Evolutionary conservation across 2,888 invertebrate species (phyloP), one percentile per base, ranked within the genome.

Genomic region (Hermaeophaga mercurialis): DNA sequence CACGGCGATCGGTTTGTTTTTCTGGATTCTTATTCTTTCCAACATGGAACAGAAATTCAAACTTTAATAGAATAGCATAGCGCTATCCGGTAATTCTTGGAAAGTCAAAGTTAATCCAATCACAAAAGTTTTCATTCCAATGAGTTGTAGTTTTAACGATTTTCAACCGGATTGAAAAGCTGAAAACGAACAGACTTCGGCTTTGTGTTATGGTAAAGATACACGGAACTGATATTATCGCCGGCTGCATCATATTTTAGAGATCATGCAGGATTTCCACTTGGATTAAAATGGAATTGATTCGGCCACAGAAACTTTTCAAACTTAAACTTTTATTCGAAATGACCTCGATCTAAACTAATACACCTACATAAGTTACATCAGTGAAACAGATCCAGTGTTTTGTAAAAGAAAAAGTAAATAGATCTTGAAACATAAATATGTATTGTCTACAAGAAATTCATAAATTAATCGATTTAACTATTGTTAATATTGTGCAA

Each of bases 81-180:
- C 53, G 49, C 43, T 46, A 34, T 26, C 58, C 58, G 53, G 55
- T 54, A 56, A 61, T 54, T 56, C 56, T 56, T 19, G 41, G 19
- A 31, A 49, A 55, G 55, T 56, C 57, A 44, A 53, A 57, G 54
- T 59, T 62, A 62, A 61, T 62, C 59, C 60, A 59, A 62, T 64
- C 60, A 45, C 56, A 48, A 33, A 54, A 58, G 41, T 63, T 59
- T 56, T 58, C 53, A 56, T 60, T 60, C 43, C 56, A 36, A 55
- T 44, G 49, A 48, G 43, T 43, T 46, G 46, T 58, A 33, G 43
- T 54, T 61, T 46, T 17, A 49, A 28, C 45, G 46, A 54, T 55
- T 58, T 60, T 45, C 56, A 57, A 49, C 53, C 45, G 58, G 50
- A 54, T 56, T 55, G 61, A 53, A 61, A 63, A 57, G 45, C 44